Percentiles rank a stretch among this genome's conserved stretches.
Evolutionary conservation across 2,888 invertebrate species (phyloP).

Genomic region (Mechanitis mazaeus): DNA sequence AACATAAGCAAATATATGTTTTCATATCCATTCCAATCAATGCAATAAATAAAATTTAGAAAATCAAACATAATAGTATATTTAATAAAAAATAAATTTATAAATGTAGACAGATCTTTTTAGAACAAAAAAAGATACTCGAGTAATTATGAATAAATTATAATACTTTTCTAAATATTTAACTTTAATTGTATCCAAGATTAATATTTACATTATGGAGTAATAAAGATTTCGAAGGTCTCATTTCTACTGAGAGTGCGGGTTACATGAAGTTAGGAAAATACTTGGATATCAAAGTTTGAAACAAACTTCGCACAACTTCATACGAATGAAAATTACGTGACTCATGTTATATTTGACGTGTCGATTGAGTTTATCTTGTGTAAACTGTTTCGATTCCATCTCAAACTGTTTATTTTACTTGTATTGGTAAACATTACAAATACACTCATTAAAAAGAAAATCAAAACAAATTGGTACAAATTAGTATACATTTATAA

Average conservation of each 20-base stretch:
- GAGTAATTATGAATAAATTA: too few species aligned
- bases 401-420: conserved; percentile 4
- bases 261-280: conserved; percentile 6
- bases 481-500: too few species aligned
- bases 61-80: too few species aligned
- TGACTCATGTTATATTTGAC: conserved; percentile 22
- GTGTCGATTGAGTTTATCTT: conserved; percentile 22
- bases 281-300: conserved; percentile 7
- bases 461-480: too few species aligned
- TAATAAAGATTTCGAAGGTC: conserved; percentile 1
- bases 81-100: too few species aligned
- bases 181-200: not conserved
- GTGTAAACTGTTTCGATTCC: conserved; percentile 6
- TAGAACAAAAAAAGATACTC: too few species aligned
- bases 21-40: too few species aligned
- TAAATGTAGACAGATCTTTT: too few species aligned
- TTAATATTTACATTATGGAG: not conserved
- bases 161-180: too few species aligned
- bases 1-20: too few species aligned
- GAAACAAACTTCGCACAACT: conserved; percentile 19
- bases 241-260: not conserved
- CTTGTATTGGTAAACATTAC: not conserved
- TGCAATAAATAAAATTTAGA: too few species aligned
- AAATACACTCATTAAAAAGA: not conserved
- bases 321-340: conserved; percentile 23